Conservation (phyloP, 1,140 invertebrate genomes). For the Trachelipus rathkii region DNA sequence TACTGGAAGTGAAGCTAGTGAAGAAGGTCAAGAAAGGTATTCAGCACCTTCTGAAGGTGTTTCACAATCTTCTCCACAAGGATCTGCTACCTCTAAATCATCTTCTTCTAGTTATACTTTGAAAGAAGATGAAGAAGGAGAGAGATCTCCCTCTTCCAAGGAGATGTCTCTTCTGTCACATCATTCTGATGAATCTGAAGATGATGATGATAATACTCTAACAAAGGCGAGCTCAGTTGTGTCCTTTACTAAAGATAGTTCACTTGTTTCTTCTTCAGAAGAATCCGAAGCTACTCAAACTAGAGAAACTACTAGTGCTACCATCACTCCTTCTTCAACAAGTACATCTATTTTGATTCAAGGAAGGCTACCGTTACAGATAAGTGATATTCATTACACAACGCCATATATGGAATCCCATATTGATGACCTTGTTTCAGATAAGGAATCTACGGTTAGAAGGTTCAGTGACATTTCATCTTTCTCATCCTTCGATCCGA, state of each 20-base stretch:
- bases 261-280: constrained; percentile 21
- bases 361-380: constrained; percentile 28
- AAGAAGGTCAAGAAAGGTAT: not conserved
- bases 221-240: constrained; percentile 29
- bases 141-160: constrained; percentile 28
- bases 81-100: not conserved
- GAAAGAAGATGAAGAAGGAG: constrained; percentile 37
- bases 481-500: not conserved
- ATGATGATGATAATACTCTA: not conserved
- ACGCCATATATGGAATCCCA: not conserved
- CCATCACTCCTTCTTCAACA: constrained; percentile 22
- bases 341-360: constrained; percentile 25
- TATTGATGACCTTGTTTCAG: not conserved
- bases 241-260: constrained; percentile 29
- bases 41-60: not conserved
- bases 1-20: constrained; percentile 8
- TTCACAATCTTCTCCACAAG: not conserved
- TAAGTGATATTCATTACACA: constrained; percentile 5
- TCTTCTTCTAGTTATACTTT: constrained; percentile 26
- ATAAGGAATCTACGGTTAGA: not conserved
- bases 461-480: not conserved
- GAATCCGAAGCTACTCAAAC: constrained; percentile 1
- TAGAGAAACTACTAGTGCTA: not conserved
- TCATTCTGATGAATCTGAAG: constrained; percentile 28
- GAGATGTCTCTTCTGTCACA: constrained; percentile 31